These are phyloP conservation scores for Carcinoscorpius rotundicauda DNA, from an alignment of 1,140 invertebrate genomes.

Conservation along the genomic window DNA sequence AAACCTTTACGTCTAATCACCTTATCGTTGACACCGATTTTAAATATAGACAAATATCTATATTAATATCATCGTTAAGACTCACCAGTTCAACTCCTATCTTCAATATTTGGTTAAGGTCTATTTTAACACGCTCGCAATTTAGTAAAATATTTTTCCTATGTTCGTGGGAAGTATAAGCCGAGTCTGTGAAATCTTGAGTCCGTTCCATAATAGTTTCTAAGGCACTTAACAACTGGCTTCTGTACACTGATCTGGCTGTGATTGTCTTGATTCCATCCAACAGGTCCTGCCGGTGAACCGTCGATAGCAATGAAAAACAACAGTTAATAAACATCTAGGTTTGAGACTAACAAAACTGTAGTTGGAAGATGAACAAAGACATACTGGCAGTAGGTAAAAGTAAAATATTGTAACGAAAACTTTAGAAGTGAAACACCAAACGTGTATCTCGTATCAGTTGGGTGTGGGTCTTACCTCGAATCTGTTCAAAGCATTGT, in stretches of 20 bases:
- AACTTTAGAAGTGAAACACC: background rate
- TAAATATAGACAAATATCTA: too few relatives aligned
- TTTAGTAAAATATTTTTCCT: constrained; percentile 84
- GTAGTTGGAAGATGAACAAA: too few relatives aligned
- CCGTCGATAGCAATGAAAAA: background rate
- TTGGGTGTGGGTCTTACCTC: constrained; percentile 36
- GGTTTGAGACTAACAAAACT: too few relatives aligned
- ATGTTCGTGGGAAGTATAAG: constrained; percentile 94
- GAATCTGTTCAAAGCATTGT: constrained; percentile 62
- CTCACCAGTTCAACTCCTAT: constrained; percentile 70
- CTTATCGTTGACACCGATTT: too few relatives aligned
- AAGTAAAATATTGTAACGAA: too few relatives aligned
- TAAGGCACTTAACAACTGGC: constrained; percentile 64
- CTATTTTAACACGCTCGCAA: constrained; percentile 69
- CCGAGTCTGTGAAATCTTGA: constrained; percentile 93
- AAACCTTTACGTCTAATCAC: too few relatives aligned
- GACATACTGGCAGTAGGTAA: too few relatives aligned
- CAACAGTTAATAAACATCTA: background rate
- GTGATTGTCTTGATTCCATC: constrained; percentile 61
- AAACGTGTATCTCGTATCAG: background rate
- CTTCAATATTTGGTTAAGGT: constrained; percentile 71
- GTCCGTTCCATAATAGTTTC: constrained; percentile 87
- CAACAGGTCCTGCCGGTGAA: constrained; percentile 46
- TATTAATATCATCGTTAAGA: constrained; percentile 8
- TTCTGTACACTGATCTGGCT: constrained; percentile 46